A percentile compares a stretch with the other conserved stretches of the same genome.
Evolutionary conservation across 1,140 invertebrate genomes (phyloP).

Genomic region (Drosophila carrolli): DNA sequence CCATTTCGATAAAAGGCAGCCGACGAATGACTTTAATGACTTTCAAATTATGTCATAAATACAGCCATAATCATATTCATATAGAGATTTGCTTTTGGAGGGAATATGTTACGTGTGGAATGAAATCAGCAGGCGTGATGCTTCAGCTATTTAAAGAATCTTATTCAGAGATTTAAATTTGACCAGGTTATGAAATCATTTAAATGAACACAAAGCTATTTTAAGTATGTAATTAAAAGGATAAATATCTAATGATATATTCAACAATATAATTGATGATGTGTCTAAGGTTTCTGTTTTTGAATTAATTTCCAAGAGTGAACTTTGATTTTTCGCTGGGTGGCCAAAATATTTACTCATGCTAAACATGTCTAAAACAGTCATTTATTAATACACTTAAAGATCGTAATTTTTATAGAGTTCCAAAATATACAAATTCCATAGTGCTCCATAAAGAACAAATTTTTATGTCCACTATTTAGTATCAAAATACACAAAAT

Average conservation of each 20-base stretch:
- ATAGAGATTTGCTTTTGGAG: constrained; percentile 3
- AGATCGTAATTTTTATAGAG: neutral
- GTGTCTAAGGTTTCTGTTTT: too few relatives aligned
- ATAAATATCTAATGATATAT: neutral
- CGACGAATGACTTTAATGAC: constrained; percentile 15
- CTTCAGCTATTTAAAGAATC: constrained; percentile 29
- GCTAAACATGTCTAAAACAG: too few relatives aligned
- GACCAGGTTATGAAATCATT: neutral
- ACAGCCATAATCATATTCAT: constrained; percentile 7
- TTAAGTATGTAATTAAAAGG: neutral
- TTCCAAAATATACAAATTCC: neutral
- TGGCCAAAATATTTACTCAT: too few relatives aligned
- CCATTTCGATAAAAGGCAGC: constrained; percentile 22
- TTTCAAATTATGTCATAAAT: constrained; percentile 39
- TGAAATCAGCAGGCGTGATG: constrained; percentile 17
- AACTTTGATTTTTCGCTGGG: too few relatives aligned
- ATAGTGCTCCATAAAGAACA: neutral
- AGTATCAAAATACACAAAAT: constrained; percentile 18
- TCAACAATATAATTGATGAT: neutral
- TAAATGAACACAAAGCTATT: neutral
- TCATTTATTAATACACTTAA: too few relatives aligned
- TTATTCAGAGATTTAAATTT: constrained; percentile 14
- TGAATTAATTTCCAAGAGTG: too few relatives aligned
- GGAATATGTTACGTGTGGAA: neutral
- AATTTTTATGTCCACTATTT: constrained; percentile 14